Base-by-base conservation (phyloP, 2,888 invertebrate genomes). In the Drosophila maculinotata region DNA sequence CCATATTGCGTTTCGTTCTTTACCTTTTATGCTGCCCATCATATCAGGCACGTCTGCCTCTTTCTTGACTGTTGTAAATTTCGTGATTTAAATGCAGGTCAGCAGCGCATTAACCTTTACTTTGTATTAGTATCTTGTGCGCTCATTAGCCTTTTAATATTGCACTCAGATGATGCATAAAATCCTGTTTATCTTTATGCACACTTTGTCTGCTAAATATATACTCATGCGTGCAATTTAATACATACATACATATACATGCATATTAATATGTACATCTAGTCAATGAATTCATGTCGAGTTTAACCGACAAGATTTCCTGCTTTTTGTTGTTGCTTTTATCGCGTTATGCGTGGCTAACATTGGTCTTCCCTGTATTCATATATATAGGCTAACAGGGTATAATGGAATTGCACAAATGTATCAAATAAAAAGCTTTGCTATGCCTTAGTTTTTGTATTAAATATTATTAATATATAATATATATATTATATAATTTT, bases 61-160 rank as follows among this genome's bases (percentile, higher is more conserved):
- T 68, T 42, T 54, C n/a, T 56, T 70, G 67, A 72, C 64, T 77
- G 70, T 65, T 80, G 68, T 71, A 67, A 75, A 62, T 60, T 68
- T 66, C 59, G 59, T 70, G 63, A 68, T 76, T 78, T 67, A 69
- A 81, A 81, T 81, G 67, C 85, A 81, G 79, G 79, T 84, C 79
- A 81, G 71, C 71, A 66, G 76, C 76, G 59, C 75, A 80, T 72
- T 78, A 80, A 77, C 79, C 80, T 74, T 64, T 63, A 36, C 35
- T 60, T 14, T 45, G 47, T 42, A 45, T 59, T 45, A 41, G 47
- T 60, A 20, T 26, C n/a, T 12, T 47, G 20, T 48, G 28, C n/a
- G n/a, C n/a, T n/a, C n/a, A n/a, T 25, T 15, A 54, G 23, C 47
- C 63, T 64, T 49, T 57, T 42, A 53, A 45, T 58, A 49, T 49